Percentiles rank a stretch among this genome's conserved stretches.
These are phyloP conservation scores for Pseudorhombus dupliciocellatus DNA, from an alignment of 2,113 vertebrate genomes.

Conservation along the genomic window DNA sequence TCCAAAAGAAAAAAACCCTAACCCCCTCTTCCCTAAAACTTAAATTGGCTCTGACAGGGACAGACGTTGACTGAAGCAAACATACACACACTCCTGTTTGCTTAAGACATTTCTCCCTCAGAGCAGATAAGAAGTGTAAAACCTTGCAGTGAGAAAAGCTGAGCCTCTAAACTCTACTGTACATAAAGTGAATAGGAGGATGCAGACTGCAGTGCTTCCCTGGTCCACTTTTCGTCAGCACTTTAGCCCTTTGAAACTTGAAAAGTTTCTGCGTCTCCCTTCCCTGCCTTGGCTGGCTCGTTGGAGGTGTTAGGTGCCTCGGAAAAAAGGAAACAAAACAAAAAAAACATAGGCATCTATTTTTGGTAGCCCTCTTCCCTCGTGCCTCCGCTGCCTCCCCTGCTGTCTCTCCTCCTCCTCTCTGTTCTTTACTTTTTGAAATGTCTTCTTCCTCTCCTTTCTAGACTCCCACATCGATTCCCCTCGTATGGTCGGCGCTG, in stretches of 20 bases:
- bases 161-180: constrained; percentile 19
- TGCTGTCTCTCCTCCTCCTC: constrained; percentile 29
- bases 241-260: constrained; percentile 55
- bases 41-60: not conserved
- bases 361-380: constrained; percentile 43
- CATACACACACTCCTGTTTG: not conserved
- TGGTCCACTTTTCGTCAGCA: constrained; percentile 61
- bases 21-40: not conserved
- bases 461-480: constrained; percentile 51
- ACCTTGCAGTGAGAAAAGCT: constrained; percentile 13
- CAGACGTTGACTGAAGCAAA: not conserved
- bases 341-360: constrained; percentile 35
- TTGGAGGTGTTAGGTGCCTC: constrained; percentile 27
- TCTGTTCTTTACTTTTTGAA: constrained; percentile 69
- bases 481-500: constrained; percentile 47
- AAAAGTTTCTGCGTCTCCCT: constrained; percentile 38
- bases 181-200: constrained; percentile 40
- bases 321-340: not conserved
- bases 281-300: constrained; percentile 13
- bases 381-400: constrained; percentile 42
- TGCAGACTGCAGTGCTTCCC: constrained; percentile 21
- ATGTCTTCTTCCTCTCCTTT: constrained; percentile 54
- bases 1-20: too few relatives aligned
- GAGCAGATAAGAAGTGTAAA: constrained; percentile 13
- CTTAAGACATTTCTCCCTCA: constrained; percentile 1